Evolutionary conservation across 2,888 invertebrate species (phyloP), one percentile per base, ranked within the genome.

Genomic region (Ectobius pallidus): DNA sequence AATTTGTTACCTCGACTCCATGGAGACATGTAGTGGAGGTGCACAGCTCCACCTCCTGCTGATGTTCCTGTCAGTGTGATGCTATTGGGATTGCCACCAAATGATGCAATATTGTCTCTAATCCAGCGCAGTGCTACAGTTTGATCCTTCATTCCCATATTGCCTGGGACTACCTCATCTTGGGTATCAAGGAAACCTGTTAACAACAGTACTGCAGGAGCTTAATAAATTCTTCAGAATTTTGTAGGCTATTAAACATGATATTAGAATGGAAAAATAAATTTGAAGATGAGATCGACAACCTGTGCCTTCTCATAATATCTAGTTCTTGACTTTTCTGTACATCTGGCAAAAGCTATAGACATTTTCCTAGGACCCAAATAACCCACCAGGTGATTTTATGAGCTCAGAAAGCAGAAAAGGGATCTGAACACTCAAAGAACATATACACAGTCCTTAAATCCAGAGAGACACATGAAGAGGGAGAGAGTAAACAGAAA

Each of bases 81-180:
- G 71, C 89, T 88, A 58, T 89, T 85, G 0, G 91, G 88, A 83
- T 92, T 88, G 1, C 93, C 93, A 1, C 91, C 91, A 78, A 93
- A 93, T 79, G 85, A 84, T 76, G 86, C 82, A 73, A 93, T 90
- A 80, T 93, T 91, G 58, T 87, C 82, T 72, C 88, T 87, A 0
- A 92, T 83, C 92, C 92, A 93, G 77, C 87, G 86, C 55, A 93
- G 81, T 0, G 92, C 92, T 76, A 90, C 84, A 25, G 85, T 84
- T 83, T 93, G 92, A 84, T 93, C 93, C 79, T 91, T 92, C 39
- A 93, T 80, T 0, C 92, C 93, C 78, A 87, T 88, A 81, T 93
- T 93, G 3, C 91, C 91, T 0, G 93, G 89, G 0, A 91, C 84
- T 0, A 86, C 79, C 0, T 87, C 86, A 77, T 93, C 92, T 34